Evolutionary conservation across 2,797 vertebrate genomes (phyloP), one percentile per base, ranked within the genome.

Genomic region (Sebastes taczanowskii): DNA sequence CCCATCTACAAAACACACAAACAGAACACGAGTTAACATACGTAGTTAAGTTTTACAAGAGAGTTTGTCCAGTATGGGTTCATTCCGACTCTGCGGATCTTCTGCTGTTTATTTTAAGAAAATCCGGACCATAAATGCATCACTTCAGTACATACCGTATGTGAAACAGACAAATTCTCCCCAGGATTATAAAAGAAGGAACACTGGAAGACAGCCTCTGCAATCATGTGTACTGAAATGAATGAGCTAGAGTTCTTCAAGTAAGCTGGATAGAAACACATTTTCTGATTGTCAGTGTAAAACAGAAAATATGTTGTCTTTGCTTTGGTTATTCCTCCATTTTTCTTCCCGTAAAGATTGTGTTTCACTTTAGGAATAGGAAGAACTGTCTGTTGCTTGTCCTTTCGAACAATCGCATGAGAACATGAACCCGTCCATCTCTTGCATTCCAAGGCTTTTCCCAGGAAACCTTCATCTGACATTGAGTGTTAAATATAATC

Each of bases 1-100:
- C 98, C 96, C 99, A 98, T 86, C 98, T 99, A 84, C 34, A 82
- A 87, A 49, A 66, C 9, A 70, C 16, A 86, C 29, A 86, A 4
- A 79, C 9, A 82, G n/a, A 46, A 23, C 25, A 53, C 4, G 7
- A 34, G 65, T 89, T 71, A 53, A 29, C 16, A 59, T 71, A n/a
- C 14, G 63, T 71, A 25, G 79, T 38, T 38, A 14, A 38, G 35
- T 78, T 30, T 60, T 53, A 52, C 29, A 68, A 30, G 8, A 22
- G 25, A 16, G n/a, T 56, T 53, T 59, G 68, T 56, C 20, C 27
- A 16, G 13, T 20, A 7, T 4, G 10, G 29, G n/a, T 10, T 32
- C 13, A 32, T 38, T 49, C 11, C 14, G 52, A 35, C 6, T 16
- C 11, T 0, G 4, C 16, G 10, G 14, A 3, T 22, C 25, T 29